Conservation (phyloP, 2,113 vertebrate genomes). For the Capreolus pygargus region DNA sequence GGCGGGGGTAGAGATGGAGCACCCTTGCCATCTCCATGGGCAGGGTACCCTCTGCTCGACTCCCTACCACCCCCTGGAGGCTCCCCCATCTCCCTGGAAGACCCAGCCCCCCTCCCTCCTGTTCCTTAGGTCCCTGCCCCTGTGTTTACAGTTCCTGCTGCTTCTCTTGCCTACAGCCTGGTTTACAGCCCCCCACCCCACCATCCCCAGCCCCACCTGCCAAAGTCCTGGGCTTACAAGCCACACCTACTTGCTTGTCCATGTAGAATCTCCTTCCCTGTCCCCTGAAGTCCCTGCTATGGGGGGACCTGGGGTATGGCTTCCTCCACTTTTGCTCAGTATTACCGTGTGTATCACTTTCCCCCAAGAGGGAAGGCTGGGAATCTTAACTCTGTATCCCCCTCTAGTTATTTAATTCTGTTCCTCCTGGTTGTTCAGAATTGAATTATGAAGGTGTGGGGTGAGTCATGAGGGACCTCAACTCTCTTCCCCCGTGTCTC, state of each 20-base stretch:
- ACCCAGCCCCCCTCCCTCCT: neutral
- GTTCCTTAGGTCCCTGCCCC: neutral
- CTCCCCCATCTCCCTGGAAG: neutral
- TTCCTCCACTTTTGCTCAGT: constrained; percentile 57
- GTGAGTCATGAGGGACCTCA: neutral
- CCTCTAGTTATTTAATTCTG: constrained; percentile 53
- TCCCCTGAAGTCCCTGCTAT: neutral
- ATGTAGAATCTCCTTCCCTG: neutral
- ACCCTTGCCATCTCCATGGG: neutral
- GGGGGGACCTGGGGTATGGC: neutral
- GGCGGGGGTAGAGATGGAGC: neutral
- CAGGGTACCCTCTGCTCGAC: neutral
- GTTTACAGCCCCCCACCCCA: constrained; percentile 17
- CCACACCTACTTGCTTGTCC: neutral
- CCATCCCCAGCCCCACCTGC: neutral
- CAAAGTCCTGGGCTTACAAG: constrained; percentile 51
- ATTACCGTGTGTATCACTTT: constrained; percentile 41
- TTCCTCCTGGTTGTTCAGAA: neutral
- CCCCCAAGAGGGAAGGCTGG: constrained; percentile 12
- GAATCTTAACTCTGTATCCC: neutral
- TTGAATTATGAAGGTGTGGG: neutral
- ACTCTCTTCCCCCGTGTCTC: neutral
- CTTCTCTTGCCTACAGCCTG: neutral
- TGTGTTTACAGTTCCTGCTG: constrained; percentile 46
- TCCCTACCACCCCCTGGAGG: neutral